Percentiles rank a stretch among this genome's conserved stretches.
Conservation (phyloP, 2,113 vertebrate genomes). For the Tragelaphus imberbis region DNA sequence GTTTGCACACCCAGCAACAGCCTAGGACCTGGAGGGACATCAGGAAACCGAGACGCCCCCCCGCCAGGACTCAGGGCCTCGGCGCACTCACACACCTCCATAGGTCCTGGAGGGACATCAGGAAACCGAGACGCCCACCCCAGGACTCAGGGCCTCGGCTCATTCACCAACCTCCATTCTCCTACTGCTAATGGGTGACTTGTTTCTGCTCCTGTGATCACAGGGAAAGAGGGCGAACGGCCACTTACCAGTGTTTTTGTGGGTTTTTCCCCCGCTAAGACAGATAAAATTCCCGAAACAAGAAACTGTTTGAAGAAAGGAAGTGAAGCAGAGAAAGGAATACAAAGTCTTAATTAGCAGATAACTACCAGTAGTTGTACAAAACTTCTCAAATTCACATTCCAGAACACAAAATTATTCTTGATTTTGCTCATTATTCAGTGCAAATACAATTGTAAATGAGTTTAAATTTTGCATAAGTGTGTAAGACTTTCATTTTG, state of each 20-base stretch:
- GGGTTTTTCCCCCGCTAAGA: constrained; percentile 36
- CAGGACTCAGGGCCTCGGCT: neutral
- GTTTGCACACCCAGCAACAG: neutral
- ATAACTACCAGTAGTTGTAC: neutral
- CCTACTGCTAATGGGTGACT: no score
- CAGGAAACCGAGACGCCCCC: neutral
- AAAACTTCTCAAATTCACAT: neutral
- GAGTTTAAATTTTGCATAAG: neutral
- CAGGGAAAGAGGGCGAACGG: neutral
- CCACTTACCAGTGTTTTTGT: neutral
- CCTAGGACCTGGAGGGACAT: no score
- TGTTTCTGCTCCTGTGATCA: neutral
- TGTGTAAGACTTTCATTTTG: neutral
- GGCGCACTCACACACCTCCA: neutral
- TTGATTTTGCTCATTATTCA: neutral
- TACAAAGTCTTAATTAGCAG: neutral
- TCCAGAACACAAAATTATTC: neutral
- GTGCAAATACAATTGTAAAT: neutral
- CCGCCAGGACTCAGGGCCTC: no score
- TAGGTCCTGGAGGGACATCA: no score
- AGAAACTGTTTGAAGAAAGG: constrained; percentile 42
- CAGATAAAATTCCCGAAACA: constrained; percentile 18
- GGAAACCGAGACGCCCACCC: neutral
- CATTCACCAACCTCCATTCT: neutral
- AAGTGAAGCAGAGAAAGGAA: neutral